Percentiles rank a stretch among this genome's conserved stretches.
Conservation (phyloP, 2,888 invertebrate species). For the Melangyna quadrimaculata region DNA sequence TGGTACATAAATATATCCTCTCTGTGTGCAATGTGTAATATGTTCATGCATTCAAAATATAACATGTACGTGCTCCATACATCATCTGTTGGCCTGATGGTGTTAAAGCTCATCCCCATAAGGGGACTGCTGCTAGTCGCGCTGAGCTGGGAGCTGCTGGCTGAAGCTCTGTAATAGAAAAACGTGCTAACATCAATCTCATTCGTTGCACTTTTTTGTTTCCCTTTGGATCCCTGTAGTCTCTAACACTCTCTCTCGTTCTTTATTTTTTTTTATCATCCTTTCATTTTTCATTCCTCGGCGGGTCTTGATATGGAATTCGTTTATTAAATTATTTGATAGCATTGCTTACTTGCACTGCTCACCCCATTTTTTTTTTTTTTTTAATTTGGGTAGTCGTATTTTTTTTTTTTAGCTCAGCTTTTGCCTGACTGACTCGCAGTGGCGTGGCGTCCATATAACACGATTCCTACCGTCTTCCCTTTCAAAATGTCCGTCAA, state of each 20-base stretch:
- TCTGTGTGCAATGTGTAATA: slow-evolving; percentile 2
- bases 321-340: slow-evolving; percentile 66
- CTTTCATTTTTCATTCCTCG: slow-evolving; percentile 14
- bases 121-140: not conserved
- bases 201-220: slow-evolving; percentile 37
- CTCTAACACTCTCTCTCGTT: not conserved
- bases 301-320: slow-evolving; percentile 53
- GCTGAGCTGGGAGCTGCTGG: not conserved
- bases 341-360: slow-evolving; percentile 41
- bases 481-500: too few species aligned
- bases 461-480: too few species aligned
- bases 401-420: slow-evolving; percentile 5
- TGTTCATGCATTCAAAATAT: slow-evolving; percentile 60
- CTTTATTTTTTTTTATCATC: not conserved
- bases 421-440: not conserved
- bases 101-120: slow-evolving; percentile 62
- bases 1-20: too few species aligned
- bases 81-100: slow-evolving; percentile 61
- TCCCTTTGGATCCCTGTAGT: not conserved
- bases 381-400: slow-evolving; percentile 28
- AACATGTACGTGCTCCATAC: slow-evolving; percentile 54
- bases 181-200: slow-evolving; percentile 70
- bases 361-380: slow-evolving; percentile 52
- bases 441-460: too few species aligned
- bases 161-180: slow-evolving; percentile 66